Conservation (phyloP, 2,888 invertebrate genomes). For the Incurvaria masculella region DNA sequence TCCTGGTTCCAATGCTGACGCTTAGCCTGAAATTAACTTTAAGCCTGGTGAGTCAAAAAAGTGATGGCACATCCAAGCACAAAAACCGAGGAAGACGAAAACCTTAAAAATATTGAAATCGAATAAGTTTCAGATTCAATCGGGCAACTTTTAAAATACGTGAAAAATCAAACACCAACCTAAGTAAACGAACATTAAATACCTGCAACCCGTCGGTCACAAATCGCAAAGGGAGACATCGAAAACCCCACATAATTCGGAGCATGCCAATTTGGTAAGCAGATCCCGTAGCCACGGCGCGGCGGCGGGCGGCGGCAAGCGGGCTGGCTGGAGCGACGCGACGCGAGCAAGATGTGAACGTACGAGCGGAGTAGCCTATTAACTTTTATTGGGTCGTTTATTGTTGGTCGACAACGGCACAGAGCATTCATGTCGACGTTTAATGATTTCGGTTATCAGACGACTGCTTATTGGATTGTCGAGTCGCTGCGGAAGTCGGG, state of each 20-base stretch:
- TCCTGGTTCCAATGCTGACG: too few species aligned
- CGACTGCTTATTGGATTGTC: neutral
- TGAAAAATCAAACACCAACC: too few species aligned
- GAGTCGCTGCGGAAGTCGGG: neutral
- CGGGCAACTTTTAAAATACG: too few species aligned
- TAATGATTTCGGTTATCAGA: neutral
- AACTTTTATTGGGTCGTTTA: neutral
- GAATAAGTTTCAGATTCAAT: too few species aligned
- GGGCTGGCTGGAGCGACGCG: neutral
- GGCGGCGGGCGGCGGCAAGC: neutral
- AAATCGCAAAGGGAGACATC: too few species aligned
- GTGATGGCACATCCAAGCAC: too few species aligned
- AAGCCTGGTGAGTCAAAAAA: too few species aligned
- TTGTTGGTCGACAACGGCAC: neutral
- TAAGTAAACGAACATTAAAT: too few species aligned
- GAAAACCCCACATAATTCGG: neutral
- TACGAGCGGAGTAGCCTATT: neutral
- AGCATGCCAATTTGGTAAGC: neutral
- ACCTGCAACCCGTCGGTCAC: too few species aligned
- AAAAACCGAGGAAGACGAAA: too few species aligned
- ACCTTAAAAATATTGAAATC: too few species aligned
- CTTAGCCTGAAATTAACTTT: too few species aligned
- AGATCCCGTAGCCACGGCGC: neutral
- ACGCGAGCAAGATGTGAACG: neutral
- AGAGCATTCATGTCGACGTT: neutral